phyloP scores from a whole-genome alignment of 2,797 vertebrate genomes.

The Enteromius trimaculatus region DNA sequence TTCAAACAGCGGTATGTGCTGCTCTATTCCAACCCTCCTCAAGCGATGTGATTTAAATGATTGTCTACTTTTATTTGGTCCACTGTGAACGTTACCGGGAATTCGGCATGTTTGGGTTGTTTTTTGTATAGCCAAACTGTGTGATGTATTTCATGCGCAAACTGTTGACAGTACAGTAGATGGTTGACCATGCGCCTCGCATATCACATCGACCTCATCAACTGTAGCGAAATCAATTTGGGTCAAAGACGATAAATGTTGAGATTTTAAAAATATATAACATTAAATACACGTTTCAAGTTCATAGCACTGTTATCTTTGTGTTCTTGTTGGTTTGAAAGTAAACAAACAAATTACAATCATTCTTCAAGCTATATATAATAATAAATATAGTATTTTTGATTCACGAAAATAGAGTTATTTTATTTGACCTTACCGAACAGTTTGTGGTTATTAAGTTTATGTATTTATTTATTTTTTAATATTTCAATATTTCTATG shows the following conservation, averaged over 20 bases:
- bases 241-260: neutral
- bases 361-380: neutral
- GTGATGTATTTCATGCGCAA: conserved; percentile 34
- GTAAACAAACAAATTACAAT: neutral
- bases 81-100: neutral
- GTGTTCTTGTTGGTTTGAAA: neutral
- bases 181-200: conserved; percentile 2
- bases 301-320: neutral
- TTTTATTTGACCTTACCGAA: neutral
- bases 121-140: conserved; percentile 22
- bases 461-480: neutral
- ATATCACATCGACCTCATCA: neutral
- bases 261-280: neutral
- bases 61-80: conserved; percentile 4
- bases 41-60: neutral
- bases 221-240: neutral
- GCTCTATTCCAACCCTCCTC: conserved; percentile 22
- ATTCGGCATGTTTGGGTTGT: neutral
- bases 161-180: conserved; percentile 48
- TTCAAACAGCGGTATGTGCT: conserved; percentile 54
- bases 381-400: neutral
- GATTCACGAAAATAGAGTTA: neutral
- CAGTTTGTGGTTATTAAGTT: neutral
- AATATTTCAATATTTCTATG: neutral
- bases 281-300: neutral